A percentile compares a stretch with the other conserved stretches of the same genome.
Evolutionary conservation across 2,113 vertebrate species (phyloP).

Genomic region (Salvelinus alpinus): DNA sequence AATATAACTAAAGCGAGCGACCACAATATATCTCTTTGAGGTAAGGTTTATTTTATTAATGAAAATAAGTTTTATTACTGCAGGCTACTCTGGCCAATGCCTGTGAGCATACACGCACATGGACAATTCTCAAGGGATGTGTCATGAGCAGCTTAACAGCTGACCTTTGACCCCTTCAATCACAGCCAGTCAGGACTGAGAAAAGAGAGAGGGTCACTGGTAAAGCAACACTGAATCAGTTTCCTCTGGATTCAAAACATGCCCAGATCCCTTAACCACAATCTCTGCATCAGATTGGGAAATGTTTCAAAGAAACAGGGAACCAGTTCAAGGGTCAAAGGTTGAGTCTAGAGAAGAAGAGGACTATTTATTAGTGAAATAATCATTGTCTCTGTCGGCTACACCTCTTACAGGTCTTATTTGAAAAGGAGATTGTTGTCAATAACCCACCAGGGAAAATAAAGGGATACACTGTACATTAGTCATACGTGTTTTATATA

Average conservation of each 20-base stretch:
- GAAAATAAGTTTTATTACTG: background rate
- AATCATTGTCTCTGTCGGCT: background rate
- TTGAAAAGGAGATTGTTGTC: background rate
- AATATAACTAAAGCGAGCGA: background rate
- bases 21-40: background rate
- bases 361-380: background rate
- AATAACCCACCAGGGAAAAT: background rate
- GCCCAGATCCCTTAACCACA: background rate
- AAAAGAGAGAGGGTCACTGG: background rate
- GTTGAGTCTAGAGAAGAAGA: background rate
- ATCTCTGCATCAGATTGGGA: background rate
- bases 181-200: background rate
- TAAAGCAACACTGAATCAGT: background rate
- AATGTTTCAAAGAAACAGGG: background rate
- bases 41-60: background rate
- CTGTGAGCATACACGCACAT: no score
- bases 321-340: background rate
- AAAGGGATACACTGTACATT: background rate
- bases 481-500: background rate
- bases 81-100: background rate
- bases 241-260: background rate
- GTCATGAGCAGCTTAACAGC: background rate
- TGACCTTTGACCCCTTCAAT: conserved; percentile 5
- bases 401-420: background rate
- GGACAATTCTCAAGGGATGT: background rate